phyloP scores from a whole-genome alignment of 2,797 vertebrate genomes.

The Fundulus diaphanus region DNA sequence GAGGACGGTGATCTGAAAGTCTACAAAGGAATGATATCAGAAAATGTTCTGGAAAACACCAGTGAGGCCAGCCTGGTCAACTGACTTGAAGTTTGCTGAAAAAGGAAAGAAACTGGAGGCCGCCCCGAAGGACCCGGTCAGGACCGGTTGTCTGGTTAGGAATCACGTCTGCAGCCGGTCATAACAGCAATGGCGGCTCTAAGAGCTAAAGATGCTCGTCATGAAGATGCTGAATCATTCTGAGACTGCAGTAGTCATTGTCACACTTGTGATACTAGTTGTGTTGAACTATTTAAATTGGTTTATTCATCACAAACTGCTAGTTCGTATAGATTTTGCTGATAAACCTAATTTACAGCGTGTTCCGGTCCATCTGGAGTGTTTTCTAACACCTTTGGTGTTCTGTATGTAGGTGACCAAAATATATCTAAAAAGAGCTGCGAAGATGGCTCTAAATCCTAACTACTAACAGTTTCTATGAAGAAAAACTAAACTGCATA shows the following conservation, averaged over 20 bases:
- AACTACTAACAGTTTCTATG: too few species aligned
- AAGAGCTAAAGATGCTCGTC: background rate
- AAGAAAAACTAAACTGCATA: background rate
- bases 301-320: background rate
- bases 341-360: background rate
- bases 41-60: background rate
- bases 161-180: background rate
- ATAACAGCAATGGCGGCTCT: background rate
- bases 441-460: background rate
- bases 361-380: background rate
- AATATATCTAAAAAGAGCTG: background rate
- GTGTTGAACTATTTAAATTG: background rate
- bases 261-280: background rate
- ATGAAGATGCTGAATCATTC: background rate
- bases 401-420: background rate
- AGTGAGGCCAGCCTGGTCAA: background rate
- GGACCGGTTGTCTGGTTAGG: background rate
- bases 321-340: background rate
- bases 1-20: background rate
- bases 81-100: background rate
- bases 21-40: background rate
- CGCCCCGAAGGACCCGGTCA: background rate
- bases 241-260: background rate
- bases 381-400: background rate
- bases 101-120: background rate